These are phyloP conservation scores for Paralichthys olivaceus DNA, from an alignment of 2,113 vertebrate genomes.

Conservation along the genomic window DNA sequence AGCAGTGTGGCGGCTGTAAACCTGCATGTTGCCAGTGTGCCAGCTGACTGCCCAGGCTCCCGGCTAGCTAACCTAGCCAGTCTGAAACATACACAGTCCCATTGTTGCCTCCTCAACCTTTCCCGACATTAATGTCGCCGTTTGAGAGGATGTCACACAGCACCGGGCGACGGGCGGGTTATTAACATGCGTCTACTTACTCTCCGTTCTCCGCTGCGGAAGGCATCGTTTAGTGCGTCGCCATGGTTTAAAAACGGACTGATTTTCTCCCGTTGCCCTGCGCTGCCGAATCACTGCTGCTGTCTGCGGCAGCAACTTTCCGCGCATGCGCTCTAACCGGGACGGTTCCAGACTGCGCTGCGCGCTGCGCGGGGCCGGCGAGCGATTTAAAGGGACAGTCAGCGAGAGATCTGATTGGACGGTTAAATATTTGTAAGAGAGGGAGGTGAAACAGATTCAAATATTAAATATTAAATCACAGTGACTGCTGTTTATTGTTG, in stretches of 20 bases:
- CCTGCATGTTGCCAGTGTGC: conserved; percentile 61
- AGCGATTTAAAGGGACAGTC: conserved; percentile 69
- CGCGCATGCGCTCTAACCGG: conserved; percentile 79
- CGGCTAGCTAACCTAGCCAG: conserved; percentile 75
- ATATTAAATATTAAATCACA: too few relatives aligned
- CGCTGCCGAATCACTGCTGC: conserved; percentile 86
- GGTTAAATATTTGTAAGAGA: neutral
- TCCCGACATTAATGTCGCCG: conserved; percentile 38
- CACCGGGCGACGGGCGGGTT: neutral
- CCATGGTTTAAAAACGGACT: conserved; percentile 78
- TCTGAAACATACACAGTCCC: conserved; percentile 75
- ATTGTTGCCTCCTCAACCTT: conserved; percentile 82
- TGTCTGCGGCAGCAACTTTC: conserved; percentile 87
- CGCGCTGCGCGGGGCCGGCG: conserved; percentile 45
- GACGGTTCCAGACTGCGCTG: conserved; percentile 52
- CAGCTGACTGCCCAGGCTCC: conserved; percentile 73
- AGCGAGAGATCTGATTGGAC: conserved; percentile 10
- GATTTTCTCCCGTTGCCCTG: conserved; percentile 78
- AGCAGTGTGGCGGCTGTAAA: conserved; percentile 26
- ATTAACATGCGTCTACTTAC: conserved; percentile 76
- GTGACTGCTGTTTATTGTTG: too few relatives aligned
- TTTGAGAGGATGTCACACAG: conserved; percentile 33
- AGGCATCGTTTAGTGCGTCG: conserved; percentile 80
- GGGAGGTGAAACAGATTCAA: too few relatives aligned
- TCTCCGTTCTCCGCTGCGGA: conserved; percentile 77